A percentile compares a stretch with the other conserved stretches of the same genome.
Evolutionary conservation across 2,797 vertebrate species (phyloP).

Genomic region (Thripadectes ignobilis): DNA sequence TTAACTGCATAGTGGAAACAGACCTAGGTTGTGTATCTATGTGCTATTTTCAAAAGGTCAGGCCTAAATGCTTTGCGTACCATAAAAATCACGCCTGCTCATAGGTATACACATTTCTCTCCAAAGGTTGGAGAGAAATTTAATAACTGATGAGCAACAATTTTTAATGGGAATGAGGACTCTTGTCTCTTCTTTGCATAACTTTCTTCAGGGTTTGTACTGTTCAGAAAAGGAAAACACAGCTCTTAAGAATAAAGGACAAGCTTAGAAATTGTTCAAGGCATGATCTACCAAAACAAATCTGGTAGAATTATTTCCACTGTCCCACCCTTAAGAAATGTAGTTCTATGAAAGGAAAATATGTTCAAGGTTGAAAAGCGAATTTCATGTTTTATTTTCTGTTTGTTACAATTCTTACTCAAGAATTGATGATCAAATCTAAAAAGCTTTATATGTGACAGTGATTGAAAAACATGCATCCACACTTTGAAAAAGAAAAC

Average conservation of each 20-base stretch:
- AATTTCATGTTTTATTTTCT: neutral
- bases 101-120: neutral
- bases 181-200: neutral
- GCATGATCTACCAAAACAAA: neutral
- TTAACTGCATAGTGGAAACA: neutral
- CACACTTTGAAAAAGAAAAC: neutral
- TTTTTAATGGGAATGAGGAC: neutral
- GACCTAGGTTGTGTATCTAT: neutral
- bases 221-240: neutral
- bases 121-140: neutral
- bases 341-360: neutral
- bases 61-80: neutral
- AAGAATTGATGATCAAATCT: neutral
- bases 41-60: neutral
- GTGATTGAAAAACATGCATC: neutral
- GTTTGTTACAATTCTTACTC: neutral
- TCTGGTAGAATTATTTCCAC: neutral
- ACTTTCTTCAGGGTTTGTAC: neutral
- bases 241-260: neutral
- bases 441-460: neutral
- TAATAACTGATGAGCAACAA: neutral
- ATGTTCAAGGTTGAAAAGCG: neutral
- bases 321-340: neutral
- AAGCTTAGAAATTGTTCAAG: neutral
- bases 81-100: neutral